Base-by-base conservation (phyloP, 92 coral and sea anemone genomes). In the Paragorgia papillata region DNA sequence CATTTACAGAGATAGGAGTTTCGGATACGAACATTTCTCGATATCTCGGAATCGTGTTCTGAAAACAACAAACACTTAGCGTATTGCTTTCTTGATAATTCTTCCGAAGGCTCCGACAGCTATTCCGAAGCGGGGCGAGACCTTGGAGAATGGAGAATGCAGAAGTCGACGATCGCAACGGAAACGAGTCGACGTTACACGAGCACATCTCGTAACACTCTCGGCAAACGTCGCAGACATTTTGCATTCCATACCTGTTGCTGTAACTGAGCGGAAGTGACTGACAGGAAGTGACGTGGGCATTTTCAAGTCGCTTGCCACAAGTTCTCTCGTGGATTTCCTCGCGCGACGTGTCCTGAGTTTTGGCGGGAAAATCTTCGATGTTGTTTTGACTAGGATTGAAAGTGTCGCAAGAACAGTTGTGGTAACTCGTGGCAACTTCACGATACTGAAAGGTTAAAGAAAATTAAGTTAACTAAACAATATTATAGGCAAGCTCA, bases 341-440 rank as follows among this genome's bases (percentile, higher is more conserved):
- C n/a, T 6, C n/a, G 53, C n/a, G 53, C n/a, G 53, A 6, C 53
- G 53, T n/a, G 14, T 15, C 2, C 53, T 2, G 30, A 28, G 59
- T 68, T 18, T 58, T 24, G 15, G 50, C 59, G 54, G 43, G 51
- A 28, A 49, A 64, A n/a, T 32, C 68, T 30, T 62, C 44, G 33
- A 32, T 9, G 29, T 2, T 6, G 13, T 46, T 25, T 57, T 19
- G 39, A 25, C 1, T 28, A 2, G 57, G 39, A 15, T 35, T 21
- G 55, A 54, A 33, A 43, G 33, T 64, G 14, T 44, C 50, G 69
- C 92, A 88, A 1, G 91, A 75, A 59, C 97, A 90, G 71, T 90
- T 90, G 54, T 78, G 85, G 71, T 88, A 92, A 25, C 68, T 84
- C 20, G 85, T 65, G 4, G 96, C 96, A 34, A 85, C 67, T 15